Evolutionary conservation across 2,888 invertebrate species (phyloP).

Genomic region (Drosophila pseudotalamancana): DNA sequence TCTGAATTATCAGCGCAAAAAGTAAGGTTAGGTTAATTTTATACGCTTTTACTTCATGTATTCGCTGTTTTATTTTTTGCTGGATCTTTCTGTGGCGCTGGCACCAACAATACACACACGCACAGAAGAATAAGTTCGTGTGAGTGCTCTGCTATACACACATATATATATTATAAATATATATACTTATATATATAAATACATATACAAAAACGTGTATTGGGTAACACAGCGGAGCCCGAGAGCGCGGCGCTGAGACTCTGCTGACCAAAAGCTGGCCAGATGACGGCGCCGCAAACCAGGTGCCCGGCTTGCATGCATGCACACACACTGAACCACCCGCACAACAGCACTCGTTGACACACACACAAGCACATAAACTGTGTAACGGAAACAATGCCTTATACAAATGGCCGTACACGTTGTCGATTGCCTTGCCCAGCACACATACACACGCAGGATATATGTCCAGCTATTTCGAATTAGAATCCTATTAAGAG

Average conservation of each 20-base stretch:
- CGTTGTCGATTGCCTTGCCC: slow-evolving; percentile 48
- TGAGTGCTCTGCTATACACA: slow-evolving; percentile 32
- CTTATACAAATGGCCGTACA: slow-evolving; percentile 55
- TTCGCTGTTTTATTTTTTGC: slow-evolving; percentile 70
- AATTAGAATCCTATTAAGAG: slow-evolving; percentile 34
- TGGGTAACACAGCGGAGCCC: slow-evolving; percentile 64
- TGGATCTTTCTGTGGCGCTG: slow-evolving; percentile 77
- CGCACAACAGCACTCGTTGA: slow-evolving; percentile 36
- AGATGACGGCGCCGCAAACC: slow-evolving; percentile 50
- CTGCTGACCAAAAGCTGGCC: slow-evolving; percentile 48
- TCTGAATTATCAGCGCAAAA: slow-evolving; percentile 76
- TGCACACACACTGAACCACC: slow-evolving; percentile 13
- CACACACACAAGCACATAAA: slow-evolving; percentile 11
- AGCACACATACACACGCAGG: slow-evolving; percentile 31
- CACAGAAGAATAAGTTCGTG: slow-evolving; percentile 17
- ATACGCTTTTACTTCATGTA: slow-evolving; percentile 63
- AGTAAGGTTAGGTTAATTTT: slow-evolving; percentile 78
- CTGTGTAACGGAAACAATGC: slow-evolving; percentile 65
- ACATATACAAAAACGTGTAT: slow-evolving; percentile 59
- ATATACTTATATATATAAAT: too few species aligned
- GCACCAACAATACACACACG: slow-evolving; percentile 49
- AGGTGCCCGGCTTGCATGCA: slow-evolving; percentile 69
- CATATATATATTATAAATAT: slow-evolving; percentile 23
- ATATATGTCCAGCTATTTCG: slow-evolving; percentile 30
- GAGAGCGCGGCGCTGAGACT: slow-evolving; percentile 30